These are phyloP conservation scores for Sebastes iracundus DNA, from an alignment of 2,797 vertebrate genomes.

Conservation along the genomic window DNA sequence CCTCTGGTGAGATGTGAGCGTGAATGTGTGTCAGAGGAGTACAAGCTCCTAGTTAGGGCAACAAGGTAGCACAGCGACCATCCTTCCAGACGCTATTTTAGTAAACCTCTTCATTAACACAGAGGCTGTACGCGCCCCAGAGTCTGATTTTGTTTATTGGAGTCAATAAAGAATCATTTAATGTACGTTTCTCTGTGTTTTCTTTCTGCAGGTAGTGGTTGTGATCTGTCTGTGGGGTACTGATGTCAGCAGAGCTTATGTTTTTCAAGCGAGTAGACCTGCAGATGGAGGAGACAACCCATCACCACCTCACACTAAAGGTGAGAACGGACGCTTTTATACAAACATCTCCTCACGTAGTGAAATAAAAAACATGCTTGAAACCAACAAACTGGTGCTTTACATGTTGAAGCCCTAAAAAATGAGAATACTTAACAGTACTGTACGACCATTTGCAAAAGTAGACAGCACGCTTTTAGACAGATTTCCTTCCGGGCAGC, in stretches of 20 bases:
- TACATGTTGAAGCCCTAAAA: background rate
- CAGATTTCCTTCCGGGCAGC: background rate
- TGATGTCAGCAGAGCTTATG: conserved; percentile 66
- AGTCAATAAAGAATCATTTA: background rate
- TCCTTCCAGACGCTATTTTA: background rate
- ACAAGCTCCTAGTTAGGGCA: background rate
- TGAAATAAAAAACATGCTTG: background rate
- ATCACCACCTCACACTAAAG: conserved; percentile 46
- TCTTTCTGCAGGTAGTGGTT: background rate
- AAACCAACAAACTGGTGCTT: background rate
- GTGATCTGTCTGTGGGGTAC: conserved; percentile 47
- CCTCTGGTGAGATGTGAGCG: background rate
- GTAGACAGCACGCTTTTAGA: background rate
- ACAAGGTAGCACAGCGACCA: no score
- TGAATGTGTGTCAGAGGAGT: background rate
- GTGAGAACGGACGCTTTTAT: conserved; percentile 45
- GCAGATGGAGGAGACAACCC: conserved; percentile 71
- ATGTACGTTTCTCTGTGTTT: background rate
- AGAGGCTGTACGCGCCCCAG: background rate
- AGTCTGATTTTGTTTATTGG: background rate
- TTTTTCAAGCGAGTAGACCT: conserved; percentile 78
- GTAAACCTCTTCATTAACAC: background rate
- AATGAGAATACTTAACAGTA: background rate
- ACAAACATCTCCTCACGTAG: background rate
- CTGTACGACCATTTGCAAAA: background rate